Evolutionary conservation across 2,113 vertebrate genomes (phyloP).

Genomic region (Acrocephalus arundinaceus): DNA sequence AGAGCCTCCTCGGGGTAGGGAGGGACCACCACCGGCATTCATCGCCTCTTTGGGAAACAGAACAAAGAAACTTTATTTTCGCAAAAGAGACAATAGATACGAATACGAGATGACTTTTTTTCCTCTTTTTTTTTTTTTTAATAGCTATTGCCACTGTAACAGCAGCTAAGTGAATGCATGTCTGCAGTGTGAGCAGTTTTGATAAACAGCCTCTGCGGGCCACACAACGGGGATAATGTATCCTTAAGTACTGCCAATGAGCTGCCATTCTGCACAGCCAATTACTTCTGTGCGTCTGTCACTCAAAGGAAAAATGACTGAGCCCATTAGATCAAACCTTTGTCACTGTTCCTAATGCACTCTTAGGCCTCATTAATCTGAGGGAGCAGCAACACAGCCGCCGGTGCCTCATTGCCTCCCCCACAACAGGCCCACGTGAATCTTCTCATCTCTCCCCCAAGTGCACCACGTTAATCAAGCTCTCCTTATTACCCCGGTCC

Average conservation of each 20-base stretch:
- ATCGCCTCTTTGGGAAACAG: constrained; percentile 38
- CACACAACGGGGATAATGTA: constrained; percentile 87
- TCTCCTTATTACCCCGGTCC: constrained; percentile 86
- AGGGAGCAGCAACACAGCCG: constrained; percentile 82
- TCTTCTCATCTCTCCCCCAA: constrained; percentile 82
- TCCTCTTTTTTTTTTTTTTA: not conserved
- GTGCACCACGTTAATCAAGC: constrained; percentile 86
- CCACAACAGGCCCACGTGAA: constrained; percentile 80
- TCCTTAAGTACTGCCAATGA: constrained; percentile 90
- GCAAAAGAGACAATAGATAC: constrained; percentile 52
- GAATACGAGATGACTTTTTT: constrained; percentile 45
- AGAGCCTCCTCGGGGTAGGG: accelerated
- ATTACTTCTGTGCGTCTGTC: constrained; percentile 88
- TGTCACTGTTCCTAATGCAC: constrained; percentile 87
- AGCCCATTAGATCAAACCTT: constrained; percentile 89
- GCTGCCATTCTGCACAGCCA: constrained; percentile 89
- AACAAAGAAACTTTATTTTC: constrained; percentile 77
- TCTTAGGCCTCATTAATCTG: constrained; percentile 89
- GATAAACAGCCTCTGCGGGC: constrained; percentile 87
- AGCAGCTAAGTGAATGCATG: constrained; percentile 78
- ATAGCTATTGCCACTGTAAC: constrained; percentile 77
- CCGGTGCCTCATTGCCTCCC: constrained; percentile 77
- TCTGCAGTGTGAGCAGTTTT: constrained; percentile 85
- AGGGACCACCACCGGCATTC: not conserved
- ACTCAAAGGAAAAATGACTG: constrained; percentile 90